phyloP scores from a whole-genome alignment of 2,113 vertebrate genomes.

The Ammodramus savannarum region DNA sequence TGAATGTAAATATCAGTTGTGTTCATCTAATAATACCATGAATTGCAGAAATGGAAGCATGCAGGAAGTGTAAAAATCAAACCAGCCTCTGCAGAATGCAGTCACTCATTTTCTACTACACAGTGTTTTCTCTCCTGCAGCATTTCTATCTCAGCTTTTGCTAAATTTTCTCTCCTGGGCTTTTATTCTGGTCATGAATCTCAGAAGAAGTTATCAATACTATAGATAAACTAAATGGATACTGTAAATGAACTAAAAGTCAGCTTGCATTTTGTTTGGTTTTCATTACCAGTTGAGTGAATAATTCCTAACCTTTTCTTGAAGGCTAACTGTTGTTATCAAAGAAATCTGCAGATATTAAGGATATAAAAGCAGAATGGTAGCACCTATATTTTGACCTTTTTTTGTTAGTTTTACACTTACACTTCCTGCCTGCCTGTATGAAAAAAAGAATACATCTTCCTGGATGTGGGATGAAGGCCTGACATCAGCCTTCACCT shows the following conservation, averaged over 20 bases:
- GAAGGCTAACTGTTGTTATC: neutral
- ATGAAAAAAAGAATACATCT: neutral
- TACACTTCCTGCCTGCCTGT: fast-evolving
- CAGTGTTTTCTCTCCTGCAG: neutral
- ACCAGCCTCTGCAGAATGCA: neutral
- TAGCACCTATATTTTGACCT: neutral
- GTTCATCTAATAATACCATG: neutral
- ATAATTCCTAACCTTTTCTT: neutral
- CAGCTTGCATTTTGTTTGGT: neutral
- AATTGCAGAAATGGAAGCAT: neutral
- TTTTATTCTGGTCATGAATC: neutral
- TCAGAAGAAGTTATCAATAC: neutral
- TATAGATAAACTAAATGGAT: neutral
- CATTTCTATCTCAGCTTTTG: neutral
- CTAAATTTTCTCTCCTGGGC: neutral
- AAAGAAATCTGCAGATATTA: neutral
- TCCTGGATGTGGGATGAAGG: neutral
- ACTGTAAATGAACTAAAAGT: neutral
- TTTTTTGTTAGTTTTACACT: neutral
- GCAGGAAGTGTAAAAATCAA: neutral
- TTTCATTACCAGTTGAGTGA: neutral
- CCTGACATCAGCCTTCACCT: neutral
- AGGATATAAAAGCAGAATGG: neutral
- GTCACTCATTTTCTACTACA: neutral
- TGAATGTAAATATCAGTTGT: neutral